Percentiles rank a stretch among this genome's conserved stretches.
These are phyloP conservation scores for Diabrotica virgifera DNA, from an alignment of 1,140 invertebrate species.

Conservation along the genomic window DNA sequence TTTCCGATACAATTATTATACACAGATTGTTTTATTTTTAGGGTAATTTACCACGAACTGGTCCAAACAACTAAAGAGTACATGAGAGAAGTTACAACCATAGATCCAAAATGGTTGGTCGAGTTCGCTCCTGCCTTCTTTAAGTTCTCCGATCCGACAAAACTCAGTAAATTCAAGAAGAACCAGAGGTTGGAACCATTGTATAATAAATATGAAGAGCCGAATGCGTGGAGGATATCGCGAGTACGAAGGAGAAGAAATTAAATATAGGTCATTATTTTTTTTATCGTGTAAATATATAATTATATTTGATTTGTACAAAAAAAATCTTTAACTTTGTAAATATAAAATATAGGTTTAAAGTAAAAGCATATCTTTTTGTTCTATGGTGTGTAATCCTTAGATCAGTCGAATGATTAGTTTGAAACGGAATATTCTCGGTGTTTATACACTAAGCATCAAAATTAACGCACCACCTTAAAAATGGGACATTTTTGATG, in stretches of 20 bases:
- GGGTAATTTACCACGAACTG: conserved; percentile 98
- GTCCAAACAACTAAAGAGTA: conserved; percentile 99
- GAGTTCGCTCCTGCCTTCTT: conserved; percentile 99
- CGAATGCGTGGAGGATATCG: conserved; percentile 98
- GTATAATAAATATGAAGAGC: conserved; percentile 99
- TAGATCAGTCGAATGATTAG: no score
- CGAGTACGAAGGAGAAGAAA: conserved; percentile 85
- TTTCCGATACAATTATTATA: background rate
- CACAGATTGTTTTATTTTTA: conserved; percentile 48
- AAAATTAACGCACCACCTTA: no score
- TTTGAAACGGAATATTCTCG: no score
- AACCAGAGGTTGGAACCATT: conserved; percentile 97
- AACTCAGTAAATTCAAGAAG: conserved; percentile 98
- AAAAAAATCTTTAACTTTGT: no score
- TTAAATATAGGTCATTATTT: conserved; percentile 50
- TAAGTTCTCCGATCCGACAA: conserved; percentile 98
- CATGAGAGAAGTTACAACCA: conserved; percentile 98
- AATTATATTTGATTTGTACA: no score
- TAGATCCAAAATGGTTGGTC: conserved; percentile 99
- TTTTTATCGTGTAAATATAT: no score
- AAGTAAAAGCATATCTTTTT: no score
- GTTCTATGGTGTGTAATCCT: no score
- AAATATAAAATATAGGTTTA: no score
- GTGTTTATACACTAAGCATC: no score
- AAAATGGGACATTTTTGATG: no score